Percentiles rank a stretch among this genome's conserved stretches.
Conservation (phyloP, 2,797 vertebrate species). For the Psittacula derbiana region DNA sequence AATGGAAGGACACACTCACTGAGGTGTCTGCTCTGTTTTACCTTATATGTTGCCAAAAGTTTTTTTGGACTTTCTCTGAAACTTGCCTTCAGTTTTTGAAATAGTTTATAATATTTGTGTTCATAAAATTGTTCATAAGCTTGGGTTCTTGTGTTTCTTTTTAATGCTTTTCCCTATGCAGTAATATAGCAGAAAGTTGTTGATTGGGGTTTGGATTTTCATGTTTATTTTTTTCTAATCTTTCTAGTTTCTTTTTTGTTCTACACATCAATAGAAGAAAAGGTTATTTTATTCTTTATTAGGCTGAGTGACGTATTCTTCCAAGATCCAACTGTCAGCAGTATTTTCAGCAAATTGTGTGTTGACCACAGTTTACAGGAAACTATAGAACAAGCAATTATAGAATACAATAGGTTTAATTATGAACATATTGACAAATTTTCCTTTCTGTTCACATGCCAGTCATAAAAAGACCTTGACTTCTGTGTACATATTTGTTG, state of each 20-base stretch:
- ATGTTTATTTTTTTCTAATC: not conserved
- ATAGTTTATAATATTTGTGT: not conserved
- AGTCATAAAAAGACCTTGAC: not conserved
- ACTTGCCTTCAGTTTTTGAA: not conserved
- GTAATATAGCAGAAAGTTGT: not conserved
- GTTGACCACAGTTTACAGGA: not conserved
- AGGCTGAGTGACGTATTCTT: not conserved
- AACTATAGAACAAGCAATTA: not conserved
- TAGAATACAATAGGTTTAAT: not conserved
- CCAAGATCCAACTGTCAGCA: not conserved
- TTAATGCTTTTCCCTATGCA: not conserved
- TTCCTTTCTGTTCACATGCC: not conserved
- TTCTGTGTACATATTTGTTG: not conserved
- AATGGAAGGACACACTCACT: not conserved
- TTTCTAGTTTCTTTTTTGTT: not conserved
- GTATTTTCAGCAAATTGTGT: conserved; percentile 1
- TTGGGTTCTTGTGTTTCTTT: not conserved
- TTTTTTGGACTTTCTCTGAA: not conserved
- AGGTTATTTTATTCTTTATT: conserved; percentile 28
- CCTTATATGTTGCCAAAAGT: not conserved
- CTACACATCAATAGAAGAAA: not conserved
- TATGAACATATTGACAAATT: not conserved
- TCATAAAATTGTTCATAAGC: not conserved
- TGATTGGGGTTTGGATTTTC: not conserved
- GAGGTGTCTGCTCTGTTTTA: not conserved